Base-by-base conservation (phyloP, 2,888 invertebrate genomes). In the Pycnomerus fuliginosus region DNA sequence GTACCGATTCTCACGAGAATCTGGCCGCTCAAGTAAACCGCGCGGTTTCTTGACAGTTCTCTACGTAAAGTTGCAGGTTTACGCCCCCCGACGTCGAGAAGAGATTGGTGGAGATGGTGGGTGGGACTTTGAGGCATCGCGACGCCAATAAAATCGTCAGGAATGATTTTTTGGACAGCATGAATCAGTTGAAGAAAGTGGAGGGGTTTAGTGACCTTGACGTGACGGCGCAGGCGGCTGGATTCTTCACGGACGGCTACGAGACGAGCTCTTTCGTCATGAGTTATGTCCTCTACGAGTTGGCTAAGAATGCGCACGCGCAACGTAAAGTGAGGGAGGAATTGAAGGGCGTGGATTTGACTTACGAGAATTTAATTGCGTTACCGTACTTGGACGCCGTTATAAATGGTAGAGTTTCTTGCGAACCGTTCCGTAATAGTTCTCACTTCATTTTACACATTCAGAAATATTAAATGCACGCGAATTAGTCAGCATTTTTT, bases 231-330 rank as follows among this genome's bases (percentile, higher is more conserved):
- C 79, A 82, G 40, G 75, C 78, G 2, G 70, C 77, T 16, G 58
- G 76, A 1, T 79, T 83, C 51, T 76, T 77, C 42, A 37, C 65
- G 0, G 79, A 77, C 17, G 79, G 79, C 1, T 78, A 74, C 39
- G 79, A 79, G 58, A 77, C 79, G 1, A 76, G 76, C 2, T 69
- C 73, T 3, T 70, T 74, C 10, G 72, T 73, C 2, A 62, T 77
- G 56, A 68, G 70, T 46, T 77, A 69, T 43, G 63, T 68, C 0
- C 56, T 77, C 4, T 78, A 70, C 52, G 75, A 76, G 55, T 51
- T 80, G 30, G 75, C 78, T 3, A 56, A 65, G 1, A 70, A 77
- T 53, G 69, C 64, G 1, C 58, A 69, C 0, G 51, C 73, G 0
- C 78, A 79, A 48, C 55, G 67, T 1, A 73, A 65, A 36, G 49